Conservation (phyloP, 1,140 invertebrate species). For the Lepidurus couesii region DNA sequence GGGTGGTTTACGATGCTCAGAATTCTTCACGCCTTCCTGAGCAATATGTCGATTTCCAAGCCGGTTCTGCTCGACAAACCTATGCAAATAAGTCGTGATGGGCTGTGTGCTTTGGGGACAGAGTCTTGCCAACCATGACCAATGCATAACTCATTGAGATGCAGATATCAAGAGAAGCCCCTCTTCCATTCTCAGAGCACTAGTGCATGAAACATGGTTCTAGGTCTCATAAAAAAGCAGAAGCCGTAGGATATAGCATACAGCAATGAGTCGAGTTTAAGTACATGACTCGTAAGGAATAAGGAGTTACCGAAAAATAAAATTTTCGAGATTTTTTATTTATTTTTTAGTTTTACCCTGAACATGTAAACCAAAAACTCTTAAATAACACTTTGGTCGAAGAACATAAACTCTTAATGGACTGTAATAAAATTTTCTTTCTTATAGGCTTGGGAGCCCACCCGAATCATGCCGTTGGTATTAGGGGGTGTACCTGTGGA, state of each 20-base stretch:
- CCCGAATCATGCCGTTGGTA: conserved; percentile 68
- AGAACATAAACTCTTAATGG: not conserved
- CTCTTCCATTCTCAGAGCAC: not conserved
- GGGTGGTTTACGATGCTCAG: conserved; percentile 17
- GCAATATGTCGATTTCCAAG: conserved; percentile 19
- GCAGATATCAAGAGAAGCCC: conserved; percentile 10
- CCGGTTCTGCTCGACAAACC: conserved; percentile 20
- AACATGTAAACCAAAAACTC: not conserved
- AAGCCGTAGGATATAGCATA: not conserved
- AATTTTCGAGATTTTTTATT: not conserved
- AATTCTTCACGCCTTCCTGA: conserved; percentile 21
- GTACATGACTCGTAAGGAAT: not conserved
- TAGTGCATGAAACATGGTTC: conserved; percentile 15
- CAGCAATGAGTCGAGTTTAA: not conserved
- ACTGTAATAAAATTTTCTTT: not conserved
- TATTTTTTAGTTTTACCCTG: not conserved
- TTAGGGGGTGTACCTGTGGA: conserved; percentile 78
- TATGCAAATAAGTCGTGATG: conserved; percentile 22
- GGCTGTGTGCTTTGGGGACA: conserved; percentile 16
- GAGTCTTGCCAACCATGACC: conserved; percentile 8
- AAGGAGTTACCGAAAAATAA: not conserved
- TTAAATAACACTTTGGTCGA: not conserved
- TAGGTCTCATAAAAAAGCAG: conserved; percentile 4
- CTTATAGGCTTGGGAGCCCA: not conserved
- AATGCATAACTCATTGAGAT: conserved; percentile 16